Conservation (phyloP, 2,797 vertebrate genomes). For the Eutrigla gurnardus region DNA sequence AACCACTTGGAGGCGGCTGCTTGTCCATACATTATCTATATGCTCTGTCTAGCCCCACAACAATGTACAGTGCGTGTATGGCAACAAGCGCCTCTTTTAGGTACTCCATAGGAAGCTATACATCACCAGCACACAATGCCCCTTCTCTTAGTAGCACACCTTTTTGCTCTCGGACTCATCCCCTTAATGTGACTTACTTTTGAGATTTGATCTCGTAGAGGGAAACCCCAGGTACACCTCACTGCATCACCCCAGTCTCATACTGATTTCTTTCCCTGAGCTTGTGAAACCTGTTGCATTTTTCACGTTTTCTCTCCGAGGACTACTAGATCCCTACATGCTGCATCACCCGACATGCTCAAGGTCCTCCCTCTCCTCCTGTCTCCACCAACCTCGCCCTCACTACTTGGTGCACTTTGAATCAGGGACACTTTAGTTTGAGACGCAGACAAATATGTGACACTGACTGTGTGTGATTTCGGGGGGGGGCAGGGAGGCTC, state of each 20-base stretch:
- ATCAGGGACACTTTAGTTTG: conserved; percentile 82
- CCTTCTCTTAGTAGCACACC: conserved; percentile 18
- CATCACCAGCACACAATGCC: conserved; percentile 69
- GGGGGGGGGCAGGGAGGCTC: conserved; percentile 10
- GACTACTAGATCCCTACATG: conserved; percentile 57
- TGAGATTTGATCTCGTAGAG: conserved; percentile 30
- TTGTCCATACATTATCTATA: conserved; percentile 45
- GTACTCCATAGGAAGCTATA: conserved; percentile 51
- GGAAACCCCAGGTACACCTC: conserved; percentile 1
- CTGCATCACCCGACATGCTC: conserved; percentile 51
- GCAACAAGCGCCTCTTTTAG: conserved; percentile 51
- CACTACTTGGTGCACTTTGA: conserved; percentile 79
- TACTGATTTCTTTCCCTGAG: conserved; percentile 24
- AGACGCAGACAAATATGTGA: conserved; percentile 69
- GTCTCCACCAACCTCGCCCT: conserved; percentile 20
- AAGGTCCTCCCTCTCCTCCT: conserved; percentile 22
- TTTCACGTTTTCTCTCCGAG: conserved; percentile 35
- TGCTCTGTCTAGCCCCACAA: conserved; percentile 45
- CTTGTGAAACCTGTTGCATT: conserved; percentile 44
- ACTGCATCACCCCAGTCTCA: conserved; percentile 23
- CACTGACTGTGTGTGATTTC: conserved; percentile 44
- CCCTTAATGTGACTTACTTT: conserved; percentile 64
- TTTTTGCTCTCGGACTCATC: conserved; percentile 34
- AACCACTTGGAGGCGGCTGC: conserved; percentile 54
- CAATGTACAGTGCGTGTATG: conserved; percentile 49